Conservation (phyloP, 2,113 vertebrate genomes). For the Aphelocoma coerulescens region DNA sequence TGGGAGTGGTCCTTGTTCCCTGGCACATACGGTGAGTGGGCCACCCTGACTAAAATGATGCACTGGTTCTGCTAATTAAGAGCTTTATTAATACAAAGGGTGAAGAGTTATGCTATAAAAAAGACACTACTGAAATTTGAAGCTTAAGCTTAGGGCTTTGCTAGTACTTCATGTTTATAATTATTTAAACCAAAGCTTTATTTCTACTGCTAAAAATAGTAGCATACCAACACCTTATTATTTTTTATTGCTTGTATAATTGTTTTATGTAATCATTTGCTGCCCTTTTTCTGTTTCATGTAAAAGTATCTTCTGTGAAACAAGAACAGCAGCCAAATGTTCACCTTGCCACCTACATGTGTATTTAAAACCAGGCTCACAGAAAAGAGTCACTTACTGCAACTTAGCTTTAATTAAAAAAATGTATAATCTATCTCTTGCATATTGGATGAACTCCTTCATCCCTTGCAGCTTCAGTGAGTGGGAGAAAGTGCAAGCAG, state of each 20-base stretch:
- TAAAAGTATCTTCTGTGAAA: not conserved
- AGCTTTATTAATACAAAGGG: not conserved
- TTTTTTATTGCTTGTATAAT: not conserved
- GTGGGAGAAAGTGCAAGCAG: not conserved
- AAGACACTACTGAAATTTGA: not conserved
- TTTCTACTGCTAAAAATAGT: not conserved
- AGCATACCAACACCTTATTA: not conserved
- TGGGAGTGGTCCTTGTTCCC: not conserved
- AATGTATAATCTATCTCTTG: not conserved
- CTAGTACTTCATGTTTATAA: not conserved
- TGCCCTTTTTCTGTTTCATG: not conserved
- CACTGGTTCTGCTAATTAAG: not conserved
- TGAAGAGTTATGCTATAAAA: not conserved
- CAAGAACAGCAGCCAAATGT: not conserved
- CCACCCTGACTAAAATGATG: not conserved
- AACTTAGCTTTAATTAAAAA: not conserved
- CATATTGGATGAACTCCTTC: not conserved
- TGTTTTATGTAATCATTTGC: not conserved
- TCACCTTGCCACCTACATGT: not conserved
- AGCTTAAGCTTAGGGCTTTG: not conserved
- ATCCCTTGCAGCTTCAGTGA: not conserved
- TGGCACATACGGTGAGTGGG: not conserved
- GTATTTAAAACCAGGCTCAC: not conserved
- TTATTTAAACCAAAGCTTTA: not conserved
- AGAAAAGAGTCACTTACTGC: not conserved